A percentile compares a stretch with the other conserved stretches of the same genome.
These are phyloP conservation scores for Ciconia boyciana DNA, from an alignment of 2,113 vertebrate species.

Conservation along the genomic window DNA sequence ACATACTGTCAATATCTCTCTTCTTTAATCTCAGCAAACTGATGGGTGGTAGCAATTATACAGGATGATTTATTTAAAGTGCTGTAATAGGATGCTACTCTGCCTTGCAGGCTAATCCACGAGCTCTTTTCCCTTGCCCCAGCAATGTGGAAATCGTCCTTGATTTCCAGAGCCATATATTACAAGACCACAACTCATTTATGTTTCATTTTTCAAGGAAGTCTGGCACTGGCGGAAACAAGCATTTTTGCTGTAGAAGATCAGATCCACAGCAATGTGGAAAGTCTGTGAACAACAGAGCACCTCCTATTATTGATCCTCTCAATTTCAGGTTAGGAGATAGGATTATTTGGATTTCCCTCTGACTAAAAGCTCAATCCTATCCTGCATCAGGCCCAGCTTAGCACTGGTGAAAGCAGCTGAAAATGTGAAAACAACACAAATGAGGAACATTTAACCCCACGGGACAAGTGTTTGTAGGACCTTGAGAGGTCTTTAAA, in stretches of 20 bases:
- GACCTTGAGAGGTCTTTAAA: not conserved
- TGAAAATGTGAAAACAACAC: too few species aligned
- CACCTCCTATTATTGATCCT: not conserved
- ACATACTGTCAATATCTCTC: conserved; percentile 53
- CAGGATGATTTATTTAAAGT: conserved; percentile 61
- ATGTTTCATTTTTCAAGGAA: not conserved
- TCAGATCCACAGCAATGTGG: not conserved
- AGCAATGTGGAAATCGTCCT: conserved; percentile 30
- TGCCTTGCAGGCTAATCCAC: conserved; percentile 46
- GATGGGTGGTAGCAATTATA: conserved; percentile 66
- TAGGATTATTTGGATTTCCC: not conserved
- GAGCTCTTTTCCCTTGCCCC: not conserved
- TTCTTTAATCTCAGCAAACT: conserved; percentile 66
- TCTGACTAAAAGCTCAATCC: not conserved
- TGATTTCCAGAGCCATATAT: not conserved
- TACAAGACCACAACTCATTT: not conserved
- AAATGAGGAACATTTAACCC: not conserved
- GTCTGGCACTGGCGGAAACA: not conserved
- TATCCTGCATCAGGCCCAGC: not conserved
- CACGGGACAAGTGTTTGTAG: rapidly evolving
- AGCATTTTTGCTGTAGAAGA: not conserved
- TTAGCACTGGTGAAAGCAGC: not conserved
- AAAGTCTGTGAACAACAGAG: not conserved
- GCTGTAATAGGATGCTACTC: conserved; percentile 27
- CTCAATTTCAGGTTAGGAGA: not conserved